Conservation (phyloP, 2,113 vertebrate genomes). For the Mastomys coucha region DNA sequence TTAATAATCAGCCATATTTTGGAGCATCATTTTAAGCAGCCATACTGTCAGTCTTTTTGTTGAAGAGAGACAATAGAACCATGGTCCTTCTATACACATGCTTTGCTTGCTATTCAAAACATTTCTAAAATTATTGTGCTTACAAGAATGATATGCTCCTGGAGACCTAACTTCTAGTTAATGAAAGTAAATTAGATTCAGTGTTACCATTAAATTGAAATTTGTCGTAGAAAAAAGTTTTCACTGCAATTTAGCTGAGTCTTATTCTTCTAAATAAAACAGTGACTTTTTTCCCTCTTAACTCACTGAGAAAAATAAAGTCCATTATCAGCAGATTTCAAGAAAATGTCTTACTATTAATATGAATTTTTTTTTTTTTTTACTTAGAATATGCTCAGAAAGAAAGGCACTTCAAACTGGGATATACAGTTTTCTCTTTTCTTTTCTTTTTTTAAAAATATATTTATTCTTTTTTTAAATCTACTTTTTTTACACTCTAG, state of each 20-base stretch:
- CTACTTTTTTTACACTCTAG: too few relatives aligned
- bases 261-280: conserved; percentile 57
- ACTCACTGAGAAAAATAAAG: conserved; percentile 9
- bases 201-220: conserved; percentile 62
- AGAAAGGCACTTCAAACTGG: neutral
- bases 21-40: neutral
- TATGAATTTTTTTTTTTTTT: neutral
- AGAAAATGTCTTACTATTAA: conserved; percentile 20
- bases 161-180: conserved; percentile 37
- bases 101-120: conserved; percentile 50
- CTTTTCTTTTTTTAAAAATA: too few relatives aligned
- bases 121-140: conserved; percentile 69
- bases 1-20: neutral
- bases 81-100: conserved; percentile 11
- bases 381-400: neutral
- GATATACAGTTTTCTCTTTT: neutral
- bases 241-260: conserved; percentile 63
- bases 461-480: too few relatives aligned
- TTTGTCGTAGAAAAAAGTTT: conserved; percentile 41
- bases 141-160: conserved; percentile 52
- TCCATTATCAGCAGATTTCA: conserved; percentile 55
- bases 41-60: neutral
- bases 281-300: conserved; percentile 60
- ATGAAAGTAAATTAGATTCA: conserved; percentile 77
- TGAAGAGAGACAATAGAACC: neutral